Base-by-base conservation (phyloP, 2,113 vertebrate species). In the Pao palembangensis region DNA sequence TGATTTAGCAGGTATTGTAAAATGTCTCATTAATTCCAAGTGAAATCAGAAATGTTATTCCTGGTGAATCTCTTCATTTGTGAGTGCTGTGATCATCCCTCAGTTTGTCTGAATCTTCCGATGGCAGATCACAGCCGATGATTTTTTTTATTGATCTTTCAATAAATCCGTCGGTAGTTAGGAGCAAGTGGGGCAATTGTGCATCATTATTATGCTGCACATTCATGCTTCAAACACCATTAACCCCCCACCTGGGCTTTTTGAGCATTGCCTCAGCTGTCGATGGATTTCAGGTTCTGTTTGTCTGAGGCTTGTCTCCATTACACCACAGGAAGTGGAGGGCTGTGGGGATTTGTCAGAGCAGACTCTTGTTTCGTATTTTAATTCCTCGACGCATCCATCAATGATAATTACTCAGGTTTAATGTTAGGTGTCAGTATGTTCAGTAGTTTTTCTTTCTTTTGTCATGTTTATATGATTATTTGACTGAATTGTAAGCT, bases 101-200 rank as follows among this genome's bases (percentile, higher is more conserved):
- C n/a, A 58, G 53, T 57, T 34, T 16, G 6, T 55, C 41, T 56
- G 60, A 76, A 18, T 55, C 59, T 44, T 60, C 20, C 47, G 60
- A 60, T 11, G 14, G 67, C 43, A 59, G 58, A 61, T 65, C 44
- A 28, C 43, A 18, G 44, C 54, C 59, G 56, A 77, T 28, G 56
- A 25, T 55, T 61, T 57, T 68, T 64, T 49, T 11, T 31, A 69
- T 61, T 61, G 69, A 77, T 77, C 75, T 49, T 8, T n/a, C n/a
- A 53, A 43, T 49, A 61, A 61, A 65, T 65, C 61, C 64, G 5
- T 69, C 11, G 13, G 14, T 12, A 25, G 47, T 8, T 49, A n/a
- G 60, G 50, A 55, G 50, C 50, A 64, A 63, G 64, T 50, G 20
- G 55, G 65, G 38, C 58, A 55, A 60, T 41, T 6, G 6, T 13